A percentile compares a stretch with the other conserved stretches of the same genome.
Evolutionary conservation across 2,113 vertebrate genomes (phyloP).

Genomic region (Motacilla tschutschensis): DNA sequence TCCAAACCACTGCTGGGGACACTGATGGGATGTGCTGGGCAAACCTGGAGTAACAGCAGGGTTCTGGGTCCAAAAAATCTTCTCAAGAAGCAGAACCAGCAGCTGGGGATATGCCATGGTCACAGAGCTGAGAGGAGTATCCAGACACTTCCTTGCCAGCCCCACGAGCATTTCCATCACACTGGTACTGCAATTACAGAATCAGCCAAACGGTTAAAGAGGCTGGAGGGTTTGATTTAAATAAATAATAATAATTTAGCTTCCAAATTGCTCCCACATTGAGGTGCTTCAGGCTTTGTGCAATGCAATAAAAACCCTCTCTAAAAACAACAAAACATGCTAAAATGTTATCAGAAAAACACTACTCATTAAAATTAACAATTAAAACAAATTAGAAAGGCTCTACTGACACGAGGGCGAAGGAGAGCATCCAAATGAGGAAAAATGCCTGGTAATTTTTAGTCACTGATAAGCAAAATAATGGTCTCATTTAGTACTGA

Average conservation of each 20-base stretch:
- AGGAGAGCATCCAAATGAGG: constrained; percentile 38
- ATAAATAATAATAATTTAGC: constrained; percentile 72
- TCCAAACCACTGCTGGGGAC: not conserved
- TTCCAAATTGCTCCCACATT: constrained; percentile 65
- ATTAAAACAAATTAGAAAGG: constrained; percentile 70
- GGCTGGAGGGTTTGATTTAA: constrained; percentile 67
- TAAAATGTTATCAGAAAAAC: constrained; percentile 63
- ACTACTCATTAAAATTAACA: constrained; percentile 68
- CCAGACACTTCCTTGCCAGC: not conserved
- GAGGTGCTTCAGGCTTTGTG: constrained; percentile 61
- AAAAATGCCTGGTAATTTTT: constrained; percentile 55
- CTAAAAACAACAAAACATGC: constrained; percentile 30
- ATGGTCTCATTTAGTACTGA: constrained; percentile 55
- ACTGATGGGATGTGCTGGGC: not conserved
- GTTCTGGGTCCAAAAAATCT: not conserved
- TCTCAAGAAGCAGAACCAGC: not conserved
- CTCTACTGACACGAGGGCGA: constrained; percentile 25
- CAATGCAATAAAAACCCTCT: constrained; percentile 53
- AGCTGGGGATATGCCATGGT: not conserved
- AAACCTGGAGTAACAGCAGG: not conserved
- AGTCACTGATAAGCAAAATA: constrained; percentile 67
- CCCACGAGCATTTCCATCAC: not conserved
- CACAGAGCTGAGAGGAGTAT: not conserved
- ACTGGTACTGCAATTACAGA: not conserved
- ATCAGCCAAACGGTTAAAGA: constrained; percentile 41